Conservation (phyloP, 2,797 vertebrate species). For the Chanos chanos region DNA sequence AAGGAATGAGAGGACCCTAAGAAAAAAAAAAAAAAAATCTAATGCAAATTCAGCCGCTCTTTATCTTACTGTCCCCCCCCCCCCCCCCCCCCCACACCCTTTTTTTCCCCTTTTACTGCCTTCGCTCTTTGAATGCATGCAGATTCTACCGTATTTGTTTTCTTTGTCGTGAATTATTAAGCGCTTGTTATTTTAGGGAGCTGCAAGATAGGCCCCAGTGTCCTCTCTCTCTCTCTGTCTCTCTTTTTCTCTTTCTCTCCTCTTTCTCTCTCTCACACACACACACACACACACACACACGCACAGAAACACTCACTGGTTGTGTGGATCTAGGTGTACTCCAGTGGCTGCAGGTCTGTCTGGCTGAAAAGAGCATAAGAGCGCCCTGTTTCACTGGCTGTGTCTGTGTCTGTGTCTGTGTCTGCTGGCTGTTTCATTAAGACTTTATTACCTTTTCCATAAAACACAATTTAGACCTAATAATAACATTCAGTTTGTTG, state of each 20-base stretch:
- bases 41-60: not conserved
- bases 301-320: too few species aligned
- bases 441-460: conserved; percentile 33
- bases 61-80: not conserved
- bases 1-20: not conserved
- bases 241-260: not conserved
- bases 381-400: not conserved
- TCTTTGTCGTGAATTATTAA: conserved; percentile 11
- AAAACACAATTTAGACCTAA: conserved; percentile 44
- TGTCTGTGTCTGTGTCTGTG: not conserved
- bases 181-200: not conserved
- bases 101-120: not conserved
- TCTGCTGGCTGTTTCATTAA: conserved; percentile 22
- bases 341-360: conserved; percentile 13
- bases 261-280: too few species aligned
- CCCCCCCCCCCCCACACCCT: not conserved
- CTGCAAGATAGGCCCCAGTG: not conserved
- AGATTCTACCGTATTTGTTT: not conserved
- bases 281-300: too few species aligned
- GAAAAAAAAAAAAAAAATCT: not conserved
- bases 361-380: too few species aligned
- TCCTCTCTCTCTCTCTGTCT: not conserved
- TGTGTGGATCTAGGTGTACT: too few species aligned
- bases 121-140: not conserved
- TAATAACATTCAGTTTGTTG: conserved; percentile 33